phyloP scores from a whole-genome alignment of 2,113 vertebrate species.

The Guaruba guarouba region DNA sequence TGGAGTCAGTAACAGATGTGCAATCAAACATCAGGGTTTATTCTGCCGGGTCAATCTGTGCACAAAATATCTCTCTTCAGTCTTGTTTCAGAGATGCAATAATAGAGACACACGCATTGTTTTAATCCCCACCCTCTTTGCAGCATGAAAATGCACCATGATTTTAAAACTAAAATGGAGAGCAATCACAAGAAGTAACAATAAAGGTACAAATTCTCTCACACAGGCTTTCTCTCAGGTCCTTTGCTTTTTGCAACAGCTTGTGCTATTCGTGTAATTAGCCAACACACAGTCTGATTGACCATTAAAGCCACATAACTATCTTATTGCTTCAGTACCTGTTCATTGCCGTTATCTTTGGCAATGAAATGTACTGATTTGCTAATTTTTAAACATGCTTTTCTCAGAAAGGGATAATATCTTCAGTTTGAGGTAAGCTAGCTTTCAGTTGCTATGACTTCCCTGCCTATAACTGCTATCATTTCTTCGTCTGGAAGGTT shows the following conservation, averaged over 20 bases:
- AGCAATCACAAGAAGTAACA: neutral
- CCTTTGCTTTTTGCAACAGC: neutral
- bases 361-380: neutral
- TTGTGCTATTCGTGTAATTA: neutral
- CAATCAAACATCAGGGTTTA: neutral
- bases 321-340: neutral
- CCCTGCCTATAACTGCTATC: neutral
- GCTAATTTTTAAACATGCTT: neutral
- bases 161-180: neutral
- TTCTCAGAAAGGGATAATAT: neutral
- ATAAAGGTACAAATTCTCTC: neutral
- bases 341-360: neutral
- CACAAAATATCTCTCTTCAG: neutral
- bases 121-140: neutral
- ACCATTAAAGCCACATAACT: neutral
- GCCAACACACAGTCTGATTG: neutral
- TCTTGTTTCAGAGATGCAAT: neutral
- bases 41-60: neutral
- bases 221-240: neutral
- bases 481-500: neutral
- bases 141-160: neutral
- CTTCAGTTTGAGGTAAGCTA: neutral
- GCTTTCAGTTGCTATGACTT: neutral
- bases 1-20: neutral
- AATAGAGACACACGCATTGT: neutral